Percentiles rank a stretch among this genome's conserved stretches.
These are phyloP conservation scores for Ellobium chinense DNA, from an alignment of 2,888 invertebrate genomes.

Conservation along the genomic window DNA sequence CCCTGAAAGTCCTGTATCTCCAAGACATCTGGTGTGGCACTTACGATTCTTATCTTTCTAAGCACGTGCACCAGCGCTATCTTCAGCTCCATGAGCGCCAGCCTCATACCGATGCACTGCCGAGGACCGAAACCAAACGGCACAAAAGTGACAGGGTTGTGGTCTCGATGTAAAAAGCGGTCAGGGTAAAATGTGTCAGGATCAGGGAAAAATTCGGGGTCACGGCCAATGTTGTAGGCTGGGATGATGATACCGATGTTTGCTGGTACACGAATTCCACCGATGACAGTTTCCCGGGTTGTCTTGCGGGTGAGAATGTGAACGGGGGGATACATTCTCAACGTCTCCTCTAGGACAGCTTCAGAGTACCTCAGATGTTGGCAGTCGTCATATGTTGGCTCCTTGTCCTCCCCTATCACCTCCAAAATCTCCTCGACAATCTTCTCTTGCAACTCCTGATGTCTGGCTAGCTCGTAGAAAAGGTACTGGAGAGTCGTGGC, in stretches of 20 bases:
- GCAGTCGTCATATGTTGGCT: slow-evolving; percentile 34
- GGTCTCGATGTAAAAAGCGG: slow-evolving; percentile 19
- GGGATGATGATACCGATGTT: slow-evolving; percentile 37
- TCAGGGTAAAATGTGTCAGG: slow-evolving; percentile 33
- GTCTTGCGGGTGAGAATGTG: slow-evolving; percentile 23
- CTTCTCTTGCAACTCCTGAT: slow-evolving; percentile 25
- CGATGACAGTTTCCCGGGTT: slow-evolving; percentile 10
- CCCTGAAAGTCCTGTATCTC: slow-evolving; percentile 34
- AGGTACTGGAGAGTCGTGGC: slow-evolving; percentile 38
- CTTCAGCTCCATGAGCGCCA: slow-evolving; percentile 63
- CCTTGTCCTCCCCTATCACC: slow-evolving; percentile 15
- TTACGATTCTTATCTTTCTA: background rate
- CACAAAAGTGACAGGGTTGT: slow-evolving; percentile 56
- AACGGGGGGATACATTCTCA: slow-evolving; percentile 45
- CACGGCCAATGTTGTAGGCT: slow-evolving; percentile 34
- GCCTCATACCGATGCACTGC: slow-evolving; percentile 67
- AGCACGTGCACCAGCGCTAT: slow-evolving; percentile 54
- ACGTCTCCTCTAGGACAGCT: slow-evolving; percentile 39
- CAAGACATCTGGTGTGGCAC: slow-evolving; percentile 31
- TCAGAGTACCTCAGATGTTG: slow-evolving; percentile 41
- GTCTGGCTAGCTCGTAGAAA: slow-evolving; percentile 34
- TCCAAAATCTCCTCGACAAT: slow-evolving; percentile 28
- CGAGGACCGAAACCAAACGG: slow-evolving; percentile 66
- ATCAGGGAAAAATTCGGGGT: slow-evolving; percentile 31
- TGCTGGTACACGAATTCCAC: slow-evolving; percentile 30